These are phyloP conservation scores for Xiphorhynchus erythropygius DNA, from an alignment of 2,797 vertebrate species.

Conservation along the genomic window DNA sequence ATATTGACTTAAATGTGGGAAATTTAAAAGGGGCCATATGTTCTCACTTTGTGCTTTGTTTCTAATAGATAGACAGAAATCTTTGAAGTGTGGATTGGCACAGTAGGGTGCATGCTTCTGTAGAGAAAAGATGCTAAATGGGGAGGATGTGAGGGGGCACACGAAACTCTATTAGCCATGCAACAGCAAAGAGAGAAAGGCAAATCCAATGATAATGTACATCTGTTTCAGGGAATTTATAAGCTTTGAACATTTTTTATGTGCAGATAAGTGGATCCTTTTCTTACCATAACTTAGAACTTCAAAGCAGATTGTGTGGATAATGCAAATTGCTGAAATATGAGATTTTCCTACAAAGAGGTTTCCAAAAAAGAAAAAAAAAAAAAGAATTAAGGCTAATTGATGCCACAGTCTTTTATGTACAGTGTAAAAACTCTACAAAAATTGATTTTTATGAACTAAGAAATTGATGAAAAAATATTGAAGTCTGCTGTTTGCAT, in stretches of 20 bases:
- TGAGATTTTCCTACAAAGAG: slow-evolving; percentile 86
- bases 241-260: slow-evolving; percentile 98
- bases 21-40: slow-evolving; percentile 90
- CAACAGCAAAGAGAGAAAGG: slow-evolving; percentile 86
- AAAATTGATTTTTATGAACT: slow-evolving; percentile 83
- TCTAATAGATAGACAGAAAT: slow-evolving; percentile 89
- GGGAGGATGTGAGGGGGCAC: slow-evolving; percentile 86
- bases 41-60: slow-evolving; percentile 91
- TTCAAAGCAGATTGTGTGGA: slow-evolving; percentile 98
- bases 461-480: slow-evolving; percentile 67
- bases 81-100: slow-evolving; percentile 97
- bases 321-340: slow-evolving; percentile 98
- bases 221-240: slow-evolving; percentile 99
- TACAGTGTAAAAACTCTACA: slow-evolving; percentile 78
- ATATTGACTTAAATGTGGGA: slow-evolving; percentile 89
- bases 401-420: slow-evolving; percentile 93
- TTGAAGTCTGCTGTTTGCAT: slow-evolving; percentile 43
- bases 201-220: slow-evolving; percentile 99
- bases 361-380: slow-evolving; percentile 85
- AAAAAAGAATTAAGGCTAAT: slow-evolving; percentile 89
- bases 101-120: slow-evolving; percentile 91
- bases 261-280: slow-evolving; percentile 94
- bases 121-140: slow-evolving; percentile 90
- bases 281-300: slow-evolving; percentile 96
- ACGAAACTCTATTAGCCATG: slow-evolving; percentile 91